phyloP scores from a whole-genome alignment of 2,113 vertebrate species.

The Catagonus wagneri region DNA sequence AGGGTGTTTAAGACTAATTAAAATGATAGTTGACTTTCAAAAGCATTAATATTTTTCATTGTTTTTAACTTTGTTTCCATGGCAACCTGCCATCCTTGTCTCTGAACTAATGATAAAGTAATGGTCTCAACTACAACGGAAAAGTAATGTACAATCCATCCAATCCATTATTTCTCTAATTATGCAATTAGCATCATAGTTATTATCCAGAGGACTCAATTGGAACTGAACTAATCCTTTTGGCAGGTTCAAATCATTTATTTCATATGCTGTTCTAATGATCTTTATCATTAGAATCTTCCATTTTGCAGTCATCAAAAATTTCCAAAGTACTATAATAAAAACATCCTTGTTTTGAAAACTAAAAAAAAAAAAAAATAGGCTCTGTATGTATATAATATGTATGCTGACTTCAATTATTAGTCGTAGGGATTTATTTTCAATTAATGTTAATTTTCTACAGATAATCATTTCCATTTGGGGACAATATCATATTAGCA shows the following conservation, averaged over 20 bases:
- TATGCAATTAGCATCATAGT: constrained; percentile 68
- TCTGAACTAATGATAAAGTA: constrained; percentile 48
- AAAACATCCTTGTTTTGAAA: constrained; percentile 72
- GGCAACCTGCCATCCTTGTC: constrained; percentile 74
- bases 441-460: constrained; percentile 73
- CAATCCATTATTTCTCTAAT: constrained; percentile 71
- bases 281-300: constrained; percentile 68
- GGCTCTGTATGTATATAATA: constrained; percentile 48
- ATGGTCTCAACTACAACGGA: constrained; percentile 72
- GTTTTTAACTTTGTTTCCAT: constrained; percentile 62
- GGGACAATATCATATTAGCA: constrained; percentile 35
- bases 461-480: constrained; percentile 66
- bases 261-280: constrained; percentile 66
- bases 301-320: constrained; percentile 70
- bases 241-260: constrained; percentile 72
- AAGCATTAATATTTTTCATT: constrained; percentile 55
- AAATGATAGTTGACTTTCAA: constrained; percentile 72
- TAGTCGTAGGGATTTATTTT: constrained; percentile 80
- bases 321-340: constrained; percentile 77
- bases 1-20: constrained; percentile 60
- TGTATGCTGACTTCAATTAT: constrained; percentile 69
- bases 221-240: constrained; percentile 67
- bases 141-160: constrained; percentile 68
- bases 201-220: constrained; percentile 76
- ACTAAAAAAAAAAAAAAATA: constrained; percentile 57